Base-by-base conservation (phyloP, 2,113 vertebrate genomes). In the Poeciliopsis occidentalis region DNA sequence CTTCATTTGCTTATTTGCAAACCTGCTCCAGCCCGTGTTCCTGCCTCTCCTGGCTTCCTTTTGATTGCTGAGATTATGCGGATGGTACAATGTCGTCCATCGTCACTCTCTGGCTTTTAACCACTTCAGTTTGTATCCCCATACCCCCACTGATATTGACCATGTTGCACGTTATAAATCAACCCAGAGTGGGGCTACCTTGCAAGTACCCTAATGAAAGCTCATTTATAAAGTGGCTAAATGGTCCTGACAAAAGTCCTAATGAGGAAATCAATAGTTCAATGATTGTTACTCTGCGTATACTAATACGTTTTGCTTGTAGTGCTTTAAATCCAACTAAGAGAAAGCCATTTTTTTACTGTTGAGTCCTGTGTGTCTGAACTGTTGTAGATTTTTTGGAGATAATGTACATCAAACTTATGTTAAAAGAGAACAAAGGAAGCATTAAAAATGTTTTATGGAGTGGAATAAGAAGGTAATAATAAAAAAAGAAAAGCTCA, bases 191-290 rank as follows among this genome's bases (percentile, higher is more conserved):
- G 70, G 87, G 94, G 94, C 95, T 95, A 95, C 95, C 94, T 94
- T 89, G 90, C 95, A 95, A 96, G 95, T 95, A 92, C 82, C 74
- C 94, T 96, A 95, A 94, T 87, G 87, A 95, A 94, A 94, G 93
- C 95, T 96, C 96, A 97, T 97, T 97, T 97, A 96, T 97, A 96
- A 97, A 95, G 92, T 92, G 89, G 83, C 93, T 96, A 96, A 97
- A 96, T 96, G 96, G 96, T 96, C 95, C 97, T 98, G 97, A 97
- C 95, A 97, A 97, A 95, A 96, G 95, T 94, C 90, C 91, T 95
- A 91, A 95, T 95, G 94, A 95, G 93, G 90, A 89, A 94, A 98
- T 98, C 96, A 86, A 98, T 99, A 97, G 94, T 94, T 95, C 84
- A 95, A 95, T 95, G 95, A 97, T 97, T 97, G 96, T 95, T 93